These are phyloP conservation scores for Chaetorhynchus papuensis DNA, from an alignment of 2,113 vertebrate species.

Conservation along the genomic window DNA sequence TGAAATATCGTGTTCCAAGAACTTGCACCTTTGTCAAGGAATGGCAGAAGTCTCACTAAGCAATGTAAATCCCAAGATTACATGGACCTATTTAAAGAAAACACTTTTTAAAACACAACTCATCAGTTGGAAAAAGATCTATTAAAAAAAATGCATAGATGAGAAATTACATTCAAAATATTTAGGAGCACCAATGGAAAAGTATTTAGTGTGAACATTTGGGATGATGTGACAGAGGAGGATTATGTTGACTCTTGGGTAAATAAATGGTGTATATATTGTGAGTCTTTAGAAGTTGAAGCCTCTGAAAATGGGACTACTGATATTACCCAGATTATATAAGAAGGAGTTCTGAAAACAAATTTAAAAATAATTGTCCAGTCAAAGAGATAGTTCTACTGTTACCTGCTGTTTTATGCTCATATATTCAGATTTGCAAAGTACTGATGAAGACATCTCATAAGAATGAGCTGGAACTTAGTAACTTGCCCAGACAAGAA, in stretches of 20 bases:
- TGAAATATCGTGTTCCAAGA: not conserved
- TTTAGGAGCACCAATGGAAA: not conserved
- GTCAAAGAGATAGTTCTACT: not conserved
- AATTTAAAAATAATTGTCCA: not conserved
- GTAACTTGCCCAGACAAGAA: not conserved
- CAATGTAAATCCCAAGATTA: not conserved
- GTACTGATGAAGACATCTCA: not conserved
- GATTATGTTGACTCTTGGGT: not conserved
- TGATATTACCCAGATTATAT: not conserved
- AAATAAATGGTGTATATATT: not conserved
- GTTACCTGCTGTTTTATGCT: not conserved
- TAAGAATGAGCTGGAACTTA: not conserved
- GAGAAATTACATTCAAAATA: not conserved
- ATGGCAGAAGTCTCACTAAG: not conserved
- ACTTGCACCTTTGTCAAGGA: not conserved
- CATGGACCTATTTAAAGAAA: not conserved
- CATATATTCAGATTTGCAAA: not conserved
- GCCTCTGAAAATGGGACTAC: not conserved
- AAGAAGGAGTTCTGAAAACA: not conserved
- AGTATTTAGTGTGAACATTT: not conserved
- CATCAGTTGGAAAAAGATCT: not conserved
- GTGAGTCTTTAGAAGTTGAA: not conserved
- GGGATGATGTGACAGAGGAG: not conserved
- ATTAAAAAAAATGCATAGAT: not conserved
- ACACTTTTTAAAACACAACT: not conserved